These are phyloP conservation scores for Carassius auratus DNA, from an alignment of 2,113 vertebrate genomes.

Conservation along the genomic window DNA sequence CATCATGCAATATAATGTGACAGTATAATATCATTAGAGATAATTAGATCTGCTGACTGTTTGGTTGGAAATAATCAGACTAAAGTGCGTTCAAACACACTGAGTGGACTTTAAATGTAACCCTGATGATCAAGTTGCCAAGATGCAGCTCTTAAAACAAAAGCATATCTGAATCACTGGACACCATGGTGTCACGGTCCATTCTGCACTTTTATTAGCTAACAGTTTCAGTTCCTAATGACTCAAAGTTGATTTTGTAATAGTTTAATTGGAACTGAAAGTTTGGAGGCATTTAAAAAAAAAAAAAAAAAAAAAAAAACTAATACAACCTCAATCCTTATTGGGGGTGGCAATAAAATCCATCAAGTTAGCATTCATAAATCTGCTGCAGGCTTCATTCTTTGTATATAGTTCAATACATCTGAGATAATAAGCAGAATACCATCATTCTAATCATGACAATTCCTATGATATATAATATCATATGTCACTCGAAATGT, in stretches of 20 bases:
- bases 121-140: conserved; percentile 18
- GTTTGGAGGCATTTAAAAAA: background rate
- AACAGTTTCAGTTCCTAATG: background rate
- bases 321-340: background rate
- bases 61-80: conserved; percentile 56
- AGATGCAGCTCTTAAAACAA: background rate
- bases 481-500: too few species aligned
- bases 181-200: background rate
- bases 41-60: conserved; percentile 68
- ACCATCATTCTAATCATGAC: background rate
- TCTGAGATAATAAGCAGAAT: background rate
- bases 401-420: background rate
- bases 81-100: conserved; percentile 50
- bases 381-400: background rate
- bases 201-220: background rate
- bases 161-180: background rate
- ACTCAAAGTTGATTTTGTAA: background rate
- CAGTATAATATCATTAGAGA: conserved; percentile 61
- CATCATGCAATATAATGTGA: conserved; percentile 60
- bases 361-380: background rate
- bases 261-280: background rate
- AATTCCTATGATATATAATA: background rate
- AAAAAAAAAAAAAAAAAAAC: background rate
- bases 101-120: background rate
- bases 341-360: background rate